phyloP scores from a whole-genome alignment of 2,797 vertebrate species.

The Poecilia gillii region DNA sequence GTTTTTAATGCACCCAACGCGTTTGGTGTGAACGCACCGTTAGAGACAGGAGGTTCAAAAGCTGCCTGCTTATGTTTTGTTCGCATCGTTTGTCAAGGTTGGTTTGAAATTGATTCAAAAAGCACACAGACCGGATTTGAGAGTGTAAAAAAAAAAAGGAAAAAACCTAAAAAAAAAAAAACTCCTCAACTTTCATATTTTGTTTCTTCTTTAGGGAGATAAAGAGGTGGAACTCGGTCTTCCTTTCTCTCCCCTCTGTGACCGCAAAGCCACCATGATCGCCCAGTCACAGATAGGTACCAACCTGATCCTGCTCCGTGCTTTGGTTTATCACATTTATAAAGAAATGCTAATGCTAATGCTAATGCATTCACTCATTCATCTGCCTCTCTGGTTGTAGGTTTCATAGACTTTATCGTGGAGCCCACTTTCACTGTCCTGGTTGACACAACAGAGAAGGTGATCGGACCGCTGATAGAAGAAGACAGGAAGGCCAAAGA shows the following conservation, averaged over 20 bases:
- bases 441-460: constrained; percentile 95
- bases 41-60: too few species aligned
- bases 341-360: background rate
- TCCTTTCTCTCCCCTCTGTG: constrained; percentile 97
- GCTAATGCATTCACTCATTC: background rate
- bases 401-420: constrained; percentile 98
- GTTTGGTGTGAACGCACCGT: too few species aligned
- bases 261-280: constrained; percentile 97
- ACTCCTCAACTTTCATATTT: background rate
- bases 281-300: constrained; percentile 98
- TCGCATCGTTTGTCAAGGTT: background rate
- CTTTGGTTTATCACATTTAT: background rate
- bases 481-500: constrained; percentile 83
- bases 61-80: background rate
- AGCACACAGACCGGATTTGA: background rate
- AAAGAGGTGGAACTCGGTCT: constrained; percentile 94
- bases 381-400: constrained; percentile 63
- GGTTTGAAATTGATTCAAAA: background rate
- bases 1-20: too few species aligned
- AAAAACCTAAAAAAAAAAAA: background rate
- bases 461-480: constrained; percentile 96
- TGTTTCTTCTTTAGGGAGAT: constrained; percentile 85
- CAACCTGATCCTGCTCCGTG: background rate
- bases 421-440: constrained; percentile 97
- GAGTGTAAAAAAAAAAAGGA: background rate